Conservation (phyloP, 2,797 vertebrate genomes). For the Crypturellus tataupa region DNA sequence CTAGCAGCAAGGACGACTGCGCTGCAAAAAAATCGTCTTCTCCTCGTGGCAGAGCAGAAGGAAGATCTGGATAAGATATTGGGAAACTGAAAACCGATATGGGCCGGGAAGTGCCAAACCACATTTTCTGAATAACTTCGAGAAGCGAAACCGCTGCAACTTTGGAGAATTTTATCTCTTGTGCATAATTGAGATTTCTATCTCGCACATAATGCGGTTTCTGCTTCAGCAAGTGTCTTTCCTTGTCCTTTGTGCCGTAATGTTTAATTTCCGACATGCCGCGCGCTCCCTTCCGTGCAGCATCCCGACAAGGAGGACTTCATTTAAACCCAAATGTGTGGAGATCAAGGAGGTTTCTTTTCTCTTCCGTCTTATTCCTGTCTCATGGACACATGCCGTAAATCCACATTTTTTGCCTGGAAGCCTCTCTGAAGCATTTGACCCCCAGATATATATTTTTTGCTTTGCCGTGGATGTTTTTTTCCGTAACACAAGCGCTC, state of each 20-base stretch:
- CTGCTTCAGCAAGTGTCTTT: neutral
- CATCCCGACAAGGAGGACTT: accelerated
- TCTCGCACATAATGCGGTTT: accelerated
- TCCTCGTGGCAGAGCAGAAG: slow-evolving; percentile 18
- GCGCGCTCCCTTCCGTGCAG: accelerated
- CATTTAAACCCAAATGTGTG: neutral
- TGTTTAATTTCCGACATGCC: accelerated
- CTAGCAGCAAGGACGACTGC: neutral
- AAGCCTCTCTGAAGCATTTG: neutral
- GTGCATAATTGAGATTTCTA: neutral
- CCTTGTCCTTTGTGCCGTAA: neutral
- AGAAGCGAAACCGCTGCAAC: neutral
- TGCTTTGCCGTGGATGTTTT: neutral
- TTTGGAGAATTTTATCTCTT: neutral
- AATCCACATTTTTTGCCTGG: neutral
- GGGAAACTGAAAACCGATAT: neutral
- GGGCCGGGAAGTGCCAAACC: slow-evolving; percentile 5
- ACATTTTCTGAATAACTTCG: slow-evolving; percentile 15
- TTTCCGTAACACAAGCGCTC: neutral
- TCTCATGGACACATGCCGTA: neutral
- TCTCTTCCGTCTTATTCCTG: neutral
- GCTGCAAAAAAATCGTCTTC: neutral
- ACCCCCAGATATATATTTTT: neutral
- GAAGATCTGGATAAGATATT: slow-evolving; percentile 4
- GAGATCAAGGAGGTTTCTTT: neutral